Evolutionary conservation across 2,888 invertebrate genomes (phyloP), one percentile per base, ranked within the genome.

Genomic region (Aethes cnicana): DNA sequence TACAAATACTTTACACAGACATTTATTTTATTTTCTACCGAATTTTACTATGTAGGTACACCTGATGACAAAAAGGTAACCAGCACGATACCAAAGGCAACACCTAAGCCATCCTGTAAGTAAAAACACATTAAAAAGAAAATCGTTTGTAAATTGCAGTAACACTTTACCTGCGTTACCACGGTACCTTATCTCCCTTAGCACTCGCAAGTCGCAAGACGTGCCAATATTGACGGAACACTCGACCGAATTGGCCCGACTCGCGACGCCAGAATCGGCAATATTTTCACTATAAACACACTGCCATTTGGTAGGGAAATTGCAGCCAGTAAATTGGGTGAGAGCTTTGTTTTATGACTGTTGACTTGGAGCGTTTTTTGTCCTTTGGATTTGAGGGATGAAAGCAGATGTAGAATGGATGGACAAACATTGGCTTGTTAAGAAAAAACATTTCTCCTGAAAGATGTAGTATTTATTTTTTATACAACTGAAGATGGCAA

Each of bases 211-310:
- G 16, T 12, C 25, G 25, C 32, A 43, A 50, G 57, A 16, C 44
- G 50, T 37, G 18, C 46, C 54, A 58, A 58, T 59, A 61, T 59
- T 59, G 57, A 59, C 61, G 42, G 37, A 53, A 53, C 52, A 54
- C 57, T 55, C 52, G 33, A 55, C 53, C 18, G 59, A 47, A 58
- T 47, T 39, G 41, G 43, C 30, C 50, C 47, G 26, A 47, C 17
- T 47, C 54, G 28, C 44, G 53, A 43, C 42, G 35, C 42, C 36
- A 21, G 50, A 50, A 43, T 44, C 53, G 52, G 25, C 48, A 52
- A 54, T 58, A 57, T 58, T 56, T 58, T 58, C 52, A 58, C 56
- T 53, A 58, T 58, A 58, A 56, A 58, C 56, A 56, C 37, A 26
- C 14, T 23, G 53, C 39, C 54, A 54, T 56, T 58, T 55, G 56